phyloP scores from a whole-genome alignment of 2,888 invertebrate genomes.

The Melanotus villosus region DNA sequence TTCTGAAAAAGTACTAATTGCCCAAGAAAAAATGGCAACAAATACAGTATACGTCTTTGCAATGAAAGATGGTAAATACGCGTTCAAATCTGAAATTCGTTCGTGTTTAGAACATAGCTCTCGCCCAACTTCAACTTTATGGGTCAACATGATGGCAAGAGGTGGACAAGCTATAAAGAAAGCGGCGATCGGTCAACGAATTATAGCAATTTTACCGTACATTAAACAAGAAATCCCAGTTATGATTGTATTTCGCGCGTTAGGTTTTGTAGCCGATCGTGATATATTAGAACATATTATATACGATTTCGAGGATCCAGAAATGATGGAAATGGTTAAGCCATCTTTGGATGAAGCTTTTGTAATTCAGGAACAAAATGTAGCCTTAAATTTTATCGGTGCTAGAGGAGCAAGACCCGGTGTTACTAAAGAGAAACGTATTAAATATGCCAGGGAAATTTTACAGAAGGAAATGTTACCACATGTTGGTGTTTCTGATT shows the following conservation, averaged over 20 bases:
- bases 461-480: conserved; percentile 99
- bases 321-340: conserved; percentile 99
- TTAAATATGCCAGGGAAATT: conserved; percentile 99
- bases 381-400: conserved; percentile 98
- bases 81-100: conserved; percentile 97
- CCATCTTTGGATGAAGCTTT: conserved; percentile 99
- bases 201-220: conserved; percentile 97
- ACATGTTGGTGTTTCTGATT: conserved; percentile 99
- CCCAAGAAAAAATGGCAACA: conserved; percentile 99
- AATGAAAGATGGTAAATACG: conserved; percentile 99
- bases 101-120: conserved; percentile 94
- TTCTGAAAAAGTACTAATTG: conserved; percentile 93
- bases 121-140: conserved; percentile 96
- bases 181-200: conserved; percentile 98
- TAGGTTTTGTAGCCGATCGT: conserved; percentile 96
- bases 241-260: conserved; percentile 99
- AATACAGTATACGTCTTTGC: conserved; percentile 99
- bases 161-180: conserved; percentile 99
- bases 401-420: conserved; percentile 97
- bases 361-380: conserved; percentile 99
- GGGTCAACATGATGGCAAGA: conserved; percentile 99
- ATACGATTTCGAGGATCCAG: conserved; percentile 99
- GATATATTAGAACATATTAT: conserved; percentile 99
- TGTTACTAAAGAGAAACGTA: conserved; percentile 98
- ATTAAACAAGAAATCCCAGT: conserved; percentile 99